These are phyloP conservation scores for Diacarnus erythraeanus DNA, from an alignment of 37 sponge, comb jelly and placozoan genomes.

Conservation along the genomic window DNA sequence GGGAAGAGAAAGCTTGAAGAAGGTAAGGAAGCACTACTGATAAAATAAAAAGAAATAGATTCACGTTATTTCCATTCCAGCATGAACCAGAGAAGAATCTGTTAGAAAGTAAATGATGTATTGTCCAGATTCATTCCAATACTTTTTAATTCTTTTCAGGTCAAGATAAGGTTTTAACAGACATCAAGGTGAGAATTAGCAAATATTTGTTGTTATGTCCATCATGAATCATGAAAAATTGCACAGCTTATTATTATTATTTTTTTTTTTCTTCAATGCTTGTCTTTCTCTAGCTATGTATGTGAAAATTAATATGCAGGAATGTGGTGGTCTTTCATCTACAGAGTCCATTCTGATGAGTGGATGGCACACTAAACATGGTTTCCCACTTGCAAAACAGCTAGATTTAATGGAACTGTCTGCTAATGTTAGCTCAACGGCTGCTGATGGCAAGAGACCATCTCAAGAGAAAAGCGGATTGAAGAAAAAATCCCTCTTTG, in stretches of 20 bases:
- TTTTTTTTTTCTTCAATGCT: background rate
- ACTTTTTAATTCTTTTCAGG: slow-evolving; percentile 21
- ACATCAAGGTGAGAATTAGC: slow-evolving; percentile 29
- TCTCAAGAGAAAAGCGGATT: background rate
- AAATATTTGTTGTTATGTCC: background rate
- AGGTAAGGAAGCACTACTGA: background rate
- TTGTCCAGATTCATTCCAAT: background rate
- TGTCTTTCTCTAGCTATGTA: background rate
- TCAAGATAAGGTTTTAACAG: slow-evolving; percentile 61
- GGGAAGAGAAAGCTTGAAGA: slow-evolving; percentile 4
- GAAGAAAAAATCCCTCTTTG: slow-evolving; percentile 71
- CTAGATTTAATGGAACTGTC: slow-evolving; percentile 1
- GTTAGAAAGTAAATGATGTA: slow-evolving; percentile 47
- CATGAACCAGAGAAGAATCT: slow-evolving; percentile 5
- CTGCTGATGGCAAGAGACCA: background rate
- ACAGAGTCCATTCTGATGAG: background rate
- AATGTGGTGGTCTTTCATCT: no score
- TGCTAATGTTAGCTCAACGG: background rate
- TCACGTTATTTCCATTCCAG: background rate
- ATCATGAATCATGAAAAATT: background rate
- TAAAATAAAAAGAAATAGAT: background rate
- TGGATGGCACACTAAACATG: slow-evolving; percentile 9
- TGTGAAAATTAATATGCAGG: background rate
- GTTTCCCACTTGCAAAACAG: slow-evolving; percentile 47
- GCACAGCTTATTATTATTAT: background rate